Percentiles rank a stretch among this genome's conserved stretches.
phyloP scores from a whole-genome alignment of 2,888 invertebrate species.

The Tenthredo livida region DNA sequence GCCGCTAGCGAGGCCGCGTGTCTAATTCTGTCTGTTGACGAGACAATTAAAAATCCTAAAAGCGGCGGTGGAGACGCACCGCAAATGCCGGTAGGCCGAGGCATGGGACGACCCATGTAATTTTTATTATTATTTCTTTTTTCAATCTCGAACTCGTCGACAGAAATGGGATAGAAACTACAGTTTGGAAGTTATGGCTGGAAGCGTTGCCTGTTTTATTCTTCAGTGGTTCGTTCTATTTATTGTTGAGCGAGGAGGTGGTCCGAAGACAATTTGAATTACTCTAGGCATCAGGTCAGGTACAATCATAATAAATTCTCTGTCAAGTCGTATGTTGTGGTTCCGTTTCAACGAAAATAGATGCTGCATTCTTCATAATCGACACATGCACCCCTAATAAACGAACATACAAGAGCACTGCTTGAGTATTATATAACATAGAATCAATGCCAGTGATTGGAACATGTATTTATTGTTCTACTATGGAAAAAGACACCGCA shows the following conservation, averaged over 20 bases:
- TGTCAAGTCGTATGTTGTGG: background rate
- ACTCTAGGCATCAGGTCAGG: background rate
- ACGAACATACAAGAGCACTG: constrained; percentile 6
- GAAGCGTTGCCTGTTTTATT: background rate
- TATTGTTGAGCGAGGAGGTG: background rate
- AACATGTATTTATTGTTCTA: constrained; percentile 1
- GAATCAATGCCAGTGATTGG: constrained; percentile 8
- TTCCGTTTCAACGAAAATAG: background rate
- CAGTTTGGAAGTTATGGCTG: constrained; percentile 8
- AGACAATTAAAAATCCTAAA: constrained; percentile 97
- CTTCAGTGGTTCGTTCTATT: background rate
- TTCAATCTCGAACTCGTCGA: background rate
- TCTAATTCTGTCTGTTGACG: constrained; percentile 97
- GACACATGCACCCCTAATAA: background rate
- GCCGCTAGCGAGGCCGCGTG: constrained; percentile 98
- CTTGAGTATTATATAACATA: constrained; percentile 8
- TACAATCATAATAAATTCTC: constrained; percentile 10
- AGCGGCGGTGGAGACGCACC: constrained; percentile 80
- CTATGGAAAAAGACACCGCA: background rate
- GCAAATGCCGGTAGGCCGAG: constrained; percentile 80
- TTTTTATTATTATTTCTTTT: background rate
- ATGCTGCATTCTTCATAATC: constrained; percentile 1
- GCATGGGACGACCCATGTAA: constrained; percentile 89
- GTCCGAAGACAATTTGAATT: background rate
- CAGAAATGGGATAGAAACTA: background rate